phyloP scores from a whole-genome alignment of 2,797 vertebrate species.

The Alfaro cultratus region DNA sequence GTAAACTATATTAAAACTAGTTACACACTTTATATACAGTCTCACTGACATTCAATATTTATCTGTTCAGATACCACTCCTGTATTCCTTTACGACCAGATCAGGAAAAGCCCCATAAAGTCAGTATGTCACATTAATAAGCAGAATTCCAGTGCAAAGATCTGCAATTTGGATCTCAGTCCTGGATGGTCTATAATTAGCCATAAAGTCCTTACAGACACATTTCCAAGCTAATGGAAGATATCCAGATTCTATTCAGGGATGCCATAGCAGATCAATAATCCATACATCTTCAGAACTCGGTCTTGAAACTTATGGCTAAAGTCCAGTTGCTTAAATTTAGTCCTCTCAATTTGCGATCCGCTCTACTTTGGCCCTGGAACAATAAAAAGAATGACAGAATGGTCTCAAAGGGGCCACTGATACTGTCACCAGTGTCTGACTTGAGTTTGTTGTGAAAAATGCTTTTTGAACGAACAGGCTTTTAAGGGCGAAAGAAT shows the following conservation, averaged over 20 bases:
- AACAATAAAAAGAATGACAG: slow-evolving; percentile 46
- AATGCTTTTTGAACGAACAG: neutral
- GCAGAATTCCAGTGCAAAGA: slow-evolving; percentile 38
- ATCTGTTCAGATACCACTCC: slow-evolving; percentile 43
- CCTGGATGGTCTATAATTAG: slow-evolving; percentile 32
- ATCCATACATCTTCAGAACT: slow-evolving; percentile 1
- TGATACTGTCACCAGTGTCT: slow-evolving; percentile 42
- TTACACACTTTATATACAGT: slow-evolving; percentile 67
- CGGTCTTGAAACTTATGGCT: slow-evolving; percentile 47
- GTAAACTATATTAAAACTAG: slow-evolving; percentile 72
- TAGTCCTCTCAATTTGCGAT: slow-evolving; percentile 34
- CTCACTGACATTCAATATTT: slow-evolving; percentile 57
- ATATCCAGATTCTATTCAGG: slow-evolving; percentile 22
- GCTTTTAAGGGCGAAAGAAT: slow-evolving; percentile 92
- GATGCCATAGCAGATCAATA: slow-evolving; percentile 15
- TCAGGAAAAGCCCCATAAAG: slow-evolving; percentile 46
- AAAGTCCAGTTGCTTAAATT: slow-evolving; percentile 30
- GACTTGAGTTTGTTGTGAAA: slow-evolving; percentile 27
- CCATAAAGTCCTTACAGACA: slow-evolving; percentile 37
- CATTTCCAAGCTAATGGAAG: slow-evolving; percentile 38
- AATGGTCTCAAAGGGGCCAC: slow-evolving; percentile 38
- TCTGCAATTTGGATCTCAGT: slow-evolving; percentile 38
- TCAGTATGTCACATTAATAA: slow-evolving; percentile 27
- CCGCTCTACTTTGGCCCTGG: slow-evolving; percentile 21
- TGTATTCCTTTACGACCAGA: slow-evolving; percentile 36